A percentile compares a stretch with the other conserved stretches of the same genome.
Conservation (phyloP, 2,888 invertebrate species). For the Tenthredo distinguenda region DNA sequence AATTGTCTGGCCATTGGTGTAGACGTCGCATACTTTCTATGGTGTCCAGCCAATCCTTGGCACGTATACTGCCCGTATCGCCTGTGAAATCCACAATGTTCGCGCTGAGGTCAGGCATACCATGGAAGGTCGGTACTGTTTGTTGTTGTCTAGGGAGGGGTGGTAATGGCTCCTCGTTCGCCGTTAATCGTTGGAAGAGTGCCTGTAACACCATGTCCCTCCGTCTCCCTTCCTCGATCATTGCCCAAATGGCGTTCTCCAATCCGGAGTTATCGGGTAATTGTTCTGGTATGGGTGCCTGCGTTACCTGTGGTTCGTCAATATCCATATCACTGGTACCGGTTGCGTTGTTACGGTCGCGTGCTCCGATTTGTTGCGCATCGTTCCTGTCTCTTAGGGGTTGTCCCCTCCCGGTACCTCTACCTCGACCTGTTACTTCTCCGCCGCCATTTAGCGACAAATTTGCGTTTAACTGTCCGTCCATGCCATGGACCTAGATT, state of each 20-base stretch:
- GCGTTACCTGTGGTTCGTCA: too few species aligned
- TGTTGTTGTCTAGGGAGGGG: not conserved
- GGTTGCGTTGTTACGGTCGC: too few species aligned
- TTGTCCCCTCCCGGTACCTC: too few species aligned
- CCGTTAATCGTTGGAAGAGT: not conserved
- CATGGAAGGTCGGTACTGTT: not conserved
- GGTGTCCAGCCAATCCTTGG: not conserved
- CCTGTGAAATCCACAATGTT: not conserved
- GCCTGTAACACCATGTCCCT: not conserved
- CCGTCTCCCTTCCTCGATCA: not conserved
- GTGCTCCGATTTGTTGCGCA: too few species aligned
- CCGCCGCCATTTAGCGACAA: too few species aligned
- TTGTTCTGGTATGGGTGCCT: too few species aligned
- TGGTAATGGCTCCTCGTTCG: not conserved
- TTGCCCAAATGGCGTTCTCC: not conserved
- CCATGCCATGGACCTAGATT: too few species aligned
- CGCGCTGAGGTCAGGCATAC: not conserved
- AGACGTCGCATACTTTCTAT: not conserved
- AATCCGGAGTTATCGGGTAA: not conserved
- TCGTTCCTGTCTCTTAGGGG: too few species aligned
- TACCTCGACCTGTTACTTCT: too few species aligned
- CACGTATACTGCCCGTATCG: not conserved
- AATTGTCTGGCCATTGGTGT: constrained; percentile 3
- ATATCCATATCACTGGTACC: too few species aligned
- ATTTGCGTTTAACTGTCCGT: too few species aligned